phyloP scores from a whole-genome alignment of 2,797 vertebrate species.

The Manis pentadactyla region DNA sequence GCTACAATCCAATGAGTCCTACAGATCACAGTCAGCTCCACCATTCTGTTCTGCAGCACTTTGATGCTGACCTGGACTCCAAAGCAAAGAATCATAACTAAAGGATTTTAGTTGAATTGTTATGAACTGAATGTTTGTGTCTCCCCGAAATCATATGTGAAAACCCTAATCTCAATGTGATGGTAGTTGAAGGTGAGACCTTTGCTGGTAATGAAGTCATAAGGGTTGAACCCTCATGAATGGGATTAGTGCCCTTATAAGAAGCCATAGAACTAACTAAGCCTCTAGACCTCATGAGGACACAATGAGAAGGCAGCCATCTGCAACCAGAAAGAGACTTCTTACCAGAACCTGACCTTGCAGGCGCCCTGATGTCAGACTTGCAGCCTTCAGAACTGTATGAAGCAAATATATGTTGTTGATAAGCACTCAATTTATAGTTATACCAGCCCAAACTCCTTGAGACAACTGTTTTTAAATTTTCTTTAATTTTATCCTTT shows the following conservation, averaged over 20 bases:
- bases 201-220: background rate
- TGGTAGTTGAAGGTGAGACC: background rate
- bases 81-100: background rate
- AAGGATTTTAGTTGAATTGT: background rate
- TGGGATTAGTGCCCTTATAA: background rate
- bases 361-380: background rate
- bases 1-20: background rate
- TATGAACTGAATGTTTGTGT: background rate
- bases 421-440: background rate
- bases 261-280: background rate
- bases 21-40: background rate
- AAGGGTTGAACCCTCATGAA: background rate
- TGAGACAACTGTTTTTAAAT: background rate
- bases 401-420: background rate
- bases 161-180: background rate
- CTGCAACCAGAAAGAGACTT: background rate
- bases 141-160: background rate
- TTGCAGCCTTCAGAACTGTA: background rate
- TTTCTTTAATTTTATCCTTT: background rate
- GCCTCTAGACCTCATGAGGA: background rate
- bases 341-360: background rate
- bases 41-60: background rate
- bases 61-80: background rate
- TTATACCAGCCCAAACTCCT: background rate
- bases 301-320: background rate